Evolutionary conservation across 2,113 vertebrate genomes (phyloP), one percentile per base, ranked within the genome.

Genomic region (Rhynchopsitta pachyrhyncha): DNA sequence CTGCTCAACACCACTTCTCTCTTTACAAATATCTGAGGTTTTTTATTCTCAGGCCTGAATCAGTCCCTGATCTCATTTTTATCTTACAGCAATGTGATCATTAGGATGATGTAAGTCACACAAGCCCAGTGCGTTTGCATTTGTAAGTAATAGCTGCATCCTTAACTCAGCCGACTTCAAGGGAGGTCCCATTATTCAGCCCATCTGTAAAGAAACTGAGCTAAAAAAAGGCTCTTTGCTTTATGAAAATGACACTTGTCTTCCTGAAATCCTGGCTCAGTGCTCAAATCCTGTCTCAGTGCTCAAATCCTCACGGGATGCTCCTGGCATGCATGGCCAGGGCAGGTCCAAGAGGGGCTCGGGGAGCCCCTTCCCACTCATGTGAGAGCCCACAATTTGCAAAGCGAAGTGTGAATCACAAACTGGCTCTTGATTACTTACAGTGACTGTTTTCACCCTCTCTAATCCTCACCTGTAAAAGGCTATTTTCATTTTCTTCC

Each of bases 91-190:
- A 82, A 17, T 39, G 20, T 52, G 82, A 33, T 92, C 25, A 73
- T 78, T 64, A 52, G 39, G 66, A 90, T 35, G 33, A 71, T 63
- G 11, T 53, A 77, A 95, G 62, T 62, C 62, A 81, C 50, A 70
- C 7, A 78, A 18, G 46, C 64, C 24, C 52, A 60, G 62, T 41
- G 63, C 66, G 68, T 64, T 62, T 90, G 86, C 92, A 86, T 88
- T 97, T 81, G 57, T 57, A 93, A 94, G 64, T 91, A 96, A 92
- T 79, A 96, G 70, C 73, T 49, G 44, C 17, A 39, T 74, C 80
- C 66, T 83, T 84, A 90, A 76, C 60, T 76, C 69, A 71, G 66
- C 13, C 0, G 2, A 35, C 92, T 86, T 95, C 66, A 55, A 78
- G 88, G 77, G 76, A 88, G 77, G 69, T 81, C 83, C 66, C 64